Base-by-base conservation (phyloP, 2,797 vertebrate genomes). In the Hozukius guyotensis region DNA sequence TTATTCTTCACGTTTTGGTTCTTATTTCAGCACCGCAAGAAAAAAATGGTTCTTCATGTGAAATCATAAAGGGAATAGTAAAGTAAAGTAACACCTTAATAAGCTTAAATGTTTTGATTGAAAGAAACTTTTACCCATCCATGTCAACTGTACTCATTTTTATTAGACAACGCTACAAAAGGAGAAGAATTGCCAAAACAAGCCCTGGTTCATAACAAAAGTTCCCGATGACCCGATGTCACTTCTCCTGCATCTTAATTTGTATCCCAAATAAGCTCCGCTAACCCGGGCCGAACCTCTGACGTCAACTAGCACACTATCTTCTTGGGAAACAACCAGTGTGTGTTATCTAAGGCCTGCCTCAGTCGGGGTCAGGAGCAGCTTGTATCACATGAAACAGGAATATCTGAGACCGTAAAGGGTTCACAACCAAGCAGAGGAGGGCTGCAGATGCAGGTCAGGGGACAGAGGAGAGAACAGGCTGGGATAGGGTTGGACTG, bases 291-390 rank as follows among this genome's bases (percentile, higher is more conserved):
- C 63, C 13, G 63, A 80, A 49, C 27, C 29, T 46, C 66, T 67
- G 72, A 76, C 13, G 8, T 79, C 65, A 69, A 22, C 13, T 13
- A 59, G 66, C 52, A 29, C 25, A 16, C 64, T 22, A 29, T 77
- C 56, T 71, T 73, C 49, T 75, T 34, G 62, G 27, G 11, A 68
- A 24, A 66, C 16, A n/a, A 65, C 53, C 42, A 55, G 49, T 25
- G 24, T 70, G 74, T 38, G 80, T 84, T 82, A 82, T 84, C 73
- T 25, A 80, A 84, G 63, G 11, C 55, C 29, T 31, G 42, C 24
- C 24, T 66, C 62, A 38, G 66, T 29, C 46, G 8, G 74, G 13
- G 70, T 76, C 68, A 55, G 55, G 77, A 72, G 13, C n/a, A 29
- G 72, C 68, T 82, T 46, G 56, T 49, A 49, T 82, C 75, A 80